Base-by-base conservation (phyloP, 2,888 invertebrate species). In the Diplazon laetatorius region DNA sequence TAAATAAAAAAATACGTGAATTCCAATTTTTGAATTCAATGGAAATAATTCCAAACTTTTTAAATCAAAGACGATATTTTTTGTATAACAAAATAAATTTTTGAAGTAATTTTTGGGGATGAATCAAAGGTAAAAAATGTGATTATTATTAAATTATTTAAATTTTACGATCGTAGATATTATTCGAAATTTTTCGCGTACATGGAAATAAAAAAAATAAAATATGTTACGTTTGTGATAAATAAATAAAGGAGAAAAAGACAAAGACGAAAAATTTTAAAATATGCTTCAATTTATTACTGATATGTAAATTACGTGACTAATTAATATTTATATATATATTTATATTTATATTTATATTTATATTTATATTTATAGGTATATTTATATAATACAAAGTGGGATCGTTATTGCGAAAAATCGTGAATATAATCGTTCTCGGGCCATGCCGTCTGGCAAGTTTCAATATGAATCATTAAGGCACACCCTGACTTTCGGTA, bases 391-490 rank as follows among this genome's bases (percentile, higher is more conserved):
- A 83, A 81, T 85, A 84, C 84, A 83, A 83, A 82, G 78, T 66
- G 73, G 80, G 70, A 66, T 70, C 25, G 6, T 75, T 42, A 35
- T 35, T 30, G 22, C 25, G n/a, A n/a, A 35, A 16, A n/a, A 57
- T 35, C 59, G 42, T 16, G 66, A 69, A 60, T 57, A 10, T 50
- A 62, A 60, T 65, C n/a, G 20, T 55, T n/a, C n/a, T n/a, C 48
- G 72, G 70, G 80, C 73, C 84, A 52, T 73, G 69, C 22, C 69
- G 65, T 52, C 69, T 76, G 84, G 84, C 84, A 85, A 86, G 85
- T 86, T 85, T 82, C 80, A 82, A 81, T 85, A 79, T 83, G 81
- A 85, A 83, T 82, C 77, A 80, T 81, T 57, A 71, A 70, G 77
- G 72, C 52, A 46, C 68, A 46, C 68, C 70, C 77, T 79, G 79